Conservation (phyloP, 2,888 invertebrate species). For the Ophion obscuratus region DNA sequence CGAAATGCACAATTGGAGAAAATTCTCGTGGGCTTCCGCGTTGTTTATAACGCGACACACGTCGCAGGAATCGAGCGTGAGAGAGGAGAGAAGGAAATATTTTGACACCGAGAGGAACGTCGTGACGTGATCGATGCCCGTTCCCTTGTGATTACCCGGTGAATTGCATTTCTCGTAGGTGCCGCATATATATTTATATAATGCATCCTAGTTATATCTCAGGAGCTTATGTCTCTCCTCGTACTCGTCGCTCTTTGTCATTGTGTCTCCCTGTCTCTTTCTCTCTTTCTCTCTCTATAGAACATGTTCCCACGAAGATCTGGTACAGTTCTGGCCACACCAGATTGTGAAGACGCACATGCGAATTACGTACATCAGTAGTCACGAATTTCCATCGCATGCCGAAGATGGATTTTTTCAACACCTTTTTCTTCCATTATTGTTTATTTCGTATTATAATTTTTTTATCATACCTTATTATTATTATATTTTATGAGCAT, state of each 20-base stretch:
- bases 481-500: neutral
- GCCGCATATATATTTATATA: constrained; percentile 20
- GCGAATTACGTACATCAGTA: neutral
- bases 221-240: constrained; percentile 52
- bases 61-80: constrained; percentile 56
- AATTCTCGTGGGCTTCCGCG: constrained; percentile 61
- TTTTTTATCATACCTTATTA: neutral
- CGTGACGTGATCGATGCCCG: constrained; percentile 80
- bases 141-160: constrained; percentile 80
- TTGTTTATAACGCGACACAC: constrained; percentile 32
- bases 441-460: neutral
- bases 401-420: neutral
- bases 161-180: constrained; percentile 79
- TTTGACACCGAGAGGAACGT: constrained; percentile 79
- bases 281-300: neutral
- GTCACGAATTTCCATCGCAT: neutral
- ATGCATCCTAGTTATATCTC: constrained; percentile 1
- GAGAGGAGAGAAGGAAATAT: constrained; percentile 76
- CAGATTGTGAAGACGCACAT: neutral
- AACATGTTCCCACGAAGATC: constrained; percentile 15
- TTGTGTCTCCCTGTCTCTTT: neutral
- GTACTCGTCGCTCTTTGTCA: constrained; percentile 23
- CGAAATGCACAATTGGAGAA: constrained; percentile 51
- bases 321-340: neutral
- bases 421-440: neutral